Base-by-base conservation (phyloP, 53 echinoderm and acorn worm genomes). In the Temnopleurus reevesii region DNA sequence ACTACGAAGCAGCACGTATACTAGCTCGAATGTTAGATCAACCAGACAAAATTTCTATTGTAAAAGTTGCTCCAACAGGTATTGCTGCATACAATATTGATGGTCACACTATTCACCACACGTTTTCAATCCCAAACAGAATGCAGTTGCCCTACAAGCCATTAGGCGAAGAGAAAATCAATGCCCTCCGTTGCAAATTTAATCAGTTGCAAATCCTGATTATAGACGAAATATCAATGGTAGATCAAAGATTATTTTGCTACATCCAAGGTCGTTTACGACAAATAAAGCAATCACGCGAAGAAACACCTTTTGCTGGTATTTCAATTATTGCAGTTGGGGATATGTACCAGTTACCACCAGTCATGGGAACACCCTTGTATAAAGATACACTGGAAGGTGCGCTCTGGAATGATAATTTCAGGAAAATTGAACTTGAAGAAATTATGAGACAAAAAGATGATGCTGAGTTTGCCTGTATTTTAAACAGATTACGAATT, bases 191-290 rank as follows among this genome's bases (percentile, higher is more conserved):
- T 6, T 61, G 46, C 18, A 84, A 86, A 56, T 81, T 92, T 9
- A 10, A 47, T 25, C 86, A 93, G 30, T 35, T 95, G 18, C 91
- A 95, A 24, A 89, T 95, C 33, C 43, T 95, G 3, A 91, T 95
- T 81, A 91, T 95, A 55, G 93, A 95, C 91, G 95, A 93, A 53
- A 86, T 95, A 59, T 93, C 93, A 64, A 95, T 91, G 91, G 95
- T 95, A 45, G 60, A 91, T 71, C 86, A 91, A 17, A 95, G 90
- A 47, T 55, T 92, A 41, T 35, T 95, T 13, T 56, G 49, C 12
- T 91, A 91, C 53, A 90, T 94, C 10, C 94, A 94, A 77, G 89
- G 91, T 19, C 87, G 91, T 49, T 55, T 93, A 45, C 80, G 81
- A 30, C 95, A 93, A 54, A 91, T 93, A 29, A 93, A 95, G 54